These are phyloP conservation scores for Athalia cordata DNA, from an alignment of 2,888 invertebrate species.

Conservation along the genomic window DNA sequence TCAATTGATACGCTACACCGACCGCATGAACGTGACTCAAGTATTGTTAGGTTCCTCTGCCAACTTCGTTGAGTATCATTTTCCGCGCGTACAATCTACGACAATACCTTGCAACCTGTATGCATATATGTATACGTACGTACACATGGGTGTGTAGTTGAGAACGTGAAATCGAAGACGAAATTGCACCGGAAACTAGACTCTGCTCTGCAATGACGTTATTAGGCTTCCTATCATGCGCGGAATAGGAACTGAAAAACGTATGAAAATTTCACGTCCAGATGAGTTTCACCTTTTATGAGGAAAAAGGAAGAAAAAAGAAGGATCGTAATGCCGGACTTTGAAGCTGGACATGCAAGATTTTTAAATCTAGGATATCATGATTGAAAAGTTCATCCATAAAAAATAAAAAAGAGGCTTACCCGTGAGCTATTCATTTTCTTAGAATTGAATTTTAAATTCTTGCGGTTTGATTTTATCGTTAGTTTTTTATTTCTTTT, in stretches of 20 bases:
- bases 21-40: constrained; percentile 31
- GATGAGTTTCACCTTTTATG: no score
- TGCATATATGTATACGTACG: neutral
- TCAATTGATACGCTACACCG: constrained; percentile 16
- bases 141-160: neutral
- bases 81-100: constrained; percentile 22
- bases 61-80: constrained; percentile 25
- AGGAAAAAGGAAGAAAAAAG: no score
- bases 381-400: no score
- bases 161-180: neutral
- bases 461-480: no score
- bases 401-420: no score
- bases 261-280: no score
- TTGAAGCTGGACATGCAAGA: no score
- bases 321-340: no score
- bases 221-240: neutral
- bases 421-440: no score
- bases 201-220: neutral
- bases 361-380: no score
- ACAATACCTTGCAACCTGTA: neutral
- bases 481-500: no score
- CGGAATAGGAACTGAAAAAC: neutral
- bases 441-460: no score
- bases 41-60: constrained; percentile 23
- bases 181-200: constrained; percentile 9